phyloP scores from a whole-genome alignment of 2,888 invertebrate species.

The Epirrita christyi region DNA sequence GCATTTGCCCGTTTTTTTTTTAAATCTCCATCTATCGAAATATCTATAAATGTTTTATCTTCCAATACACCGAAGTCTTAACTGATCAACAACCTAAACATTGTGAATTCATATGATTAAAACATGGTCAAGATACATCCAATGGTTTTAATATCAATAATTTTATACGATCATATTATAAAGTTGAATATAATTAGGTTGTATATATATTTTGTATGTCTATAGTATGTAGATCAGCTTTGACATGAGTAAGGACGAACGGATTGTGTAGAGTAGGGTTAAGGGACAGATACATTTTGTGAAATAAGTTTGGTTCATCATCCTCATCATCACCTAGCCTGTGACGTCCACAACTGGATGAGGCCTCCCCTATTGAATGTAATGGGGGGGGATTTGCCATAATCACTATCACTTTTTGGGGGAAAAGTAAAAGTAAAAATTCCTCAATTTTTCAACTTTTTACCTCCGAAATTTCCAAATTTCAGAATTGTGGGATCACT shows the following conservation, averaged over 20 bases:
- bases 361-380: too few relatives aligned
- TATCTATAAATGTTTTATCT: constrained; percentile 1
- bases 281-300: constrained; percentile 31
- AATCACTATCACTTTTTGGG: too few relatives aligned
- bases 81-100: constrained; percentile 49
- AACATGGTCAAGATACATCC: constrained; percentile 52
- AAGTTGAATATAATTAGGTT: constrained; percentile 48
- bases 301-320: too few relatives aligned
- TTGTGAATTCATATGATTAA: constrained; percentile 62
- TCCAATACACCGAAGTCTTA: not conserved
- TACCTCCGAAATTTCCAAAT: too few relatives aligned
- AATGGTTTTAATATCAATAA: constrained; percentile 71
- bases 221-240: constrained; percentile 31
- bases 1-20: too few relatives aligned
- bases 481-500: too few relatives aligned
- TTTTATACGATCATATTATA: constrained; percentile 49
- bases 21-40: not conserved
- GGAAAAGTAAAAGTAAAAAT: too few relatives aligned
- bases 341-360: too few relatives aligned
- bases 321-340: too few relatives aligned
- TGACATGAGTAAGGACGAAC: constrained; percentile 54
- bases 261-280: constrained; percentile 38
- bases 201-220: constrained; percentile 30
- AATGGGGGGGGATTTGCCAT: too few relatives aligned
- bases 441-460: too few relatives aligned